A percentile compares a stretch with the other conserved stretches of the same genome.
These are phyloP conservation scores for Atherinosoma microstoma DNA, from an alignment of 2,797 vertebrate genomes.

Conservation along the genomic window DNA sequence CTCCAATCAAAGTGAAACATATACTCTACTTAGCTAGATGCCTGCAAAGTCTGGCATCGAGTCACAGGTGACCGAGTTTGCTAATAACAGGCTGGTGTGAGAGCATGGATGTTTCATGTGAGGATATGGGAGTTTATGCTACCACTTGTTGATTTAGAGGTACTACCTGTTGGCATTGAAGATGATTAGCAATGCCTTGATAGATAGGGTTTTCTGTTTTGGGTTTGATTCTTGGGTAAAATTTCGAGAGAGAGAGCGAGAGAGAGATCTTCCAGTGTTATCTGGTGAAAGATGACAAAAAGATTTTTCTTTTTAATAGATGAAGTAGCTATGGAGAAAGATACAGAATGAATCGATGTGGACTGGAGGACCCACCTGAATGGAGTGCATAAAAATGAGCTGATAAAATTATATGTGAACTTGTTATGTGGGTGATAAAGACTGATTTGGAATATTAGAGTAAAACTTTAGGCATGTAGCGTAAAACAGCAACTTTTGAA, in stretches of 20 bases:
- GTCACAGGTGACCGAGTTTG: constrained; percentile 40
- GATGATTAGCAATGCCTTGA: constrained; percentile 13
- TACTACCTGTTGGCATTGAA: constrained; percentile 39
- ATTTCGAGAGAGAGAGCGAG: not conserved
- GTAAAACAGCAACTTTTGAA: not conserved
- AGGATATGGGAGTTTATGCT: constrained; percentile 24
- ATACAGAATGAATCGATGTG: not conserved
- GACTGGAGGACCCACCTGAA: too few relatives aligned
- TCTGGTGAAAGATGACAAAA: not conserved
- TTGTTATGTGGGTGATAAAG: not conserved
- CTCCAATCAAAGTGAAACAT: constrained; percentile 33
- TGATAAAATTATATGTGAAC: not conserved
- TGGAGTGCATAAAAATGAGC: not conserved
- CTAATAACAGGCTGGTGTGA: constrained; percentile 19
- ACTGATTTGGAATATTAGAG: not conserved
- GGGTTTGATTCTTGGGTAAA: constrained; percentile 5
- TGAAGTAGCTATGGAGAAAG: not conserved
- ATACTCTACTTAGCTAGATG: constrained; percentile 31
- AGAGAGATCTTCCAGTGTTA: constrained; percentile 4
- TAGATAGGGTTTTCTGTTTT: not conserved
- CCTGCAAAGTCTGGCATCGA: constrained; percentile 21
- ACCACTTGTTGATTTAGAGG: constrained; percentile 29
- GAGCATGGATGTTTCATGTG: not conserved
- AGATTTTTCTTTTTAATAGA: not conserved
- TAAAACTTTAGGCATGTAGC: not conserved